Evolutionary conservation across 2,797 vertebrate genomes (phyloP).

Genomic region (Picus viridis): DNA sequence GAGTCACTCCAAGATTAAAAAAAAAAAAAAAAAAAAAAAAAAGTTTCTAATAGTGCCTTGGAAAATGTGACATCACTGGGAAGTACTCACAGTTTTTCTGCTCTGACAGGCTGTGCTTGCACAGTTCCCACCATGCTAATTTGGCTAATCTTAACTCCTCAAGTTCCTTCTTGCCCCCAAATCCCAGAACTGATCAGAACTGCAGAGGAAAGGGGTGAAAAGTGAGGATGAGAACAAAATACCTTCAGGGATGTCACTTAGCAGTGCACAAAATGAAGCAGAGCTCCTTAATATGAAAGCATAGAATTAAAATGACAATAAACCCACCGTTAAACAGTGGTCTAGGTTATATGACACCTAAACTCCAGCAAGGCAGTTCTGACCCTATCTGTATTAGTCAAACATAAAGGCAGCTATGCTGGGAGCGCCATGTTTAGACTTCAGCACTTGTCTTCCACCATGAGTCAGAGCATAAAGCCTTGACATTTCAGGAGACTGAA

Average conservation of each 20-base stretch:
- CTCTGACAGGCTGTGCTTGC: background rate
- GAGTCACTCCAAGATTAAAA: background rate
- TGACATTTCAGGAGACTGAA: background rate
- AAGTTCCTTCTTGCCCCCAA: background rate
- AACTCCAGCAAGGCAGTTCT: background rate
- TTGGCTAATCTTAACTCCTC: background rate
- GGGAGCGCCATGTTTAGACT: background rate
- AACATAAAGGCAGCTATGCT: background rate
- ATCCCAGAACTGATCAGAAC: background rate
- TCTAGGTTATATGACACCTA: no score
- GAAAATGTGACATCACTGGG: background rate
- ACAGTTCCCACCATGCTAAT: background rate
- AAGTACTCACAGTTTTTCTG: background rate
- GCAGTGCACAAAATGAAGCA: background rate
- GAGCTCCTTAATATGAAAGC: background rate
- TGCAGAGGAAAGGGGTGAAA: background rate
- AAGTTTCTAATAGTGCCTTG: background rate
- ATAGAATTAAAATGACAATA: background rate
- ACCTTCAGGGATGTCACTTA: background rate
- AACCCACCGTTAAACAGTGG: background rate
- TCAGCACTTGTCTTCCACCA: background rate
- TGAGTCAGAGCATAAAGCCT: background rate
- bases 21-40: no score
- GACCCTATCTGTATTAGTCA: background rate
- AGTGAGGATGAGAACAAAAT: background rate